These are phyloP conservation scores for Brachypteracias leptosomus DNA, from an alignment of 2,113 vertebrate genomes.

Conservation along the genomic window DNA sequence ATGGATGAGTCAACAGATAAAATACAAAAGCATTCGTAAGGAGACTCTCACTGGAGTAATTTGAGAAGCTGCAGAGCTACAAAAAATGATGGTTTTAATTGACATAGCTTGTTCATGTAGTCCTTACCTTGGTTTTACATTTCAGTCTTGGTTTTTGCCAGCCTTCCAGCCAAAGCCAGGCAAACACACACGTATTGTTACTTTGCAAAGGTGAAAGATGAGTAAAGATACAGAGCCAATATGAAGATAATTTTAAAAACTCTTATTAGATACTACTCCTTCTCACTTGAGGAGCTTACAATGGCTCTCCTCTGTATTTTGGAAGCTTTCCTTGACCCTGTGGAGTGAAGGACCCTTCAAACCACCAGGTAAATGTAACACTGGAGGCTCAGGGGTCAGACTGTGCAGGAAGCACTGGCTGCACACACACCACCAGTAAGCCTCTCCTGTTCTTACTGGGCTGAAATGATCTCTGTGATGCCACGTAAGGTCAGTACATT, in stretches of 20 bases:
- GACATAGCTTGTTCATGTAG: background rate
- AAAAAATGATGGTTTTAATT: background rate
- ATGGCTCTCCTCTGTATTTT: background rate
- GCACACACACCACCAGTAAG: background rate
- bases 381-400: background rate
- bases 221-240: fast-evolving
- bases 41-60: background rate
- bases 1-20: constrained; percentile 34
- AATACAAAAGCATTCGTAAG: constrained; percentile 31
- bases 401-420: background rate
- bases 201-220: background rate
- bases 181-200: background rate
- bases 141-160: background rate
- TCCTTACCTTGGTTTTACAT: background rate
- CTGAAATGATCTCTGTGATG: background rate
- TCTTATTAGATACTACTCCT: background rate
- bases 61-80: constrained; percentile 8
- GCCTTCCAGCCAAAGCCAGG: background rate
- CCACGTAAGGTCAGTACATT: background rate
- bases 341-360: background rate
- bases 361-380: background rate
- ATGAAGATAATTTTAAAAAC: background rate
- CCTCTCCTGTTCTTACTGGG: background rate
- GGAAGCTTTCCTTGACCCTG: background rate
- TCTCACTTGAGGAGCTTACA: background rate